Evolutionary conservation across 2,113 vertebrate genomes (phyloP), one percentile per base, ranked within the genome.

Genomic region (Pterocles gutturalis): DNA sequence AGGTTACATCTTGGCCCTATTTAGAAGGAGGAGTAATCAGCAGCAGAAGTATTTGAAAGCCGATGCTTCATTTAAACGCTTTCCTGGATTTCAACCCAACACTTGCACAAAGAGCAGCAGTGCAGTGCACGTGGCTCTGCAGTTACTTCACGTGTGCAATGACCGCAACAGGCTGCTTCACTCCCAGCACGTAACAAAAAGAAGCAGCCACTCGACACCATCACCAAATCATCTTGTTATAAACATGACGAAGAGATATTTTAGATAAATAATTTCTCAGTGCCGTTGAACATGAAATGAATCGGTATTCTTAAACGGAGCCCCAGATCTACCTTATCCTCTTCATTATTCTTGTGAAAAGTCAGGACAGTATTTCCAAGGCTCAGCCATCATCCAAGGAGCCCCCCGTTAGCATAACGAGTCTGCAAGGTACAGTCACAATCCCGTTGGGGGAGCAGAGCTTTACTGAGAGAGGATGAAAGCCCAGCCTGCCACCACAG

Each of bases 91-190:
- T 31, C 66, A 71, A 18, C 8, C 41, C 19, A 57, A 29, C 11
- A 8, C 28, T 46, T 20, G 33, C 38, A 70, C 0, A 0, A 54
- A 34, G 26, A 57, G 43, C 11, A n/a, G 28, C 24, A 11, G 31
- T 9, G 3, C 34, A 43, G 46, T 0, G 10, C 7, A 16, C 1
- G 0, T 15, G 45, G 46, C 10, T 58, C n/a, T 46, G 8, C 6
- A 13, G 28, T 28, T 46, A 64, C 7, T 29, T 18, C 13, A 17
- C 1, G 4, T 5, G 17, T 3, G 6, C 41, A 75, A 16, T 0
- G 0, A 34, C 36, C 58, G 33, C 70, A 51, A 10, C 25, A 67
- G 43, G 18, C 14, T 71, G 24, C 11, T 28, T 48, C 61, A 11
- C 28, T n/a, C 21, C 29, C 5, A 54, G 48, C 21, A 57, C 9